Evolutionary conservation across 2,888 invertebrate species (phyloP), one percentile per base, ranked within the genome.

Genomic region (Seira ritae): DNA sequence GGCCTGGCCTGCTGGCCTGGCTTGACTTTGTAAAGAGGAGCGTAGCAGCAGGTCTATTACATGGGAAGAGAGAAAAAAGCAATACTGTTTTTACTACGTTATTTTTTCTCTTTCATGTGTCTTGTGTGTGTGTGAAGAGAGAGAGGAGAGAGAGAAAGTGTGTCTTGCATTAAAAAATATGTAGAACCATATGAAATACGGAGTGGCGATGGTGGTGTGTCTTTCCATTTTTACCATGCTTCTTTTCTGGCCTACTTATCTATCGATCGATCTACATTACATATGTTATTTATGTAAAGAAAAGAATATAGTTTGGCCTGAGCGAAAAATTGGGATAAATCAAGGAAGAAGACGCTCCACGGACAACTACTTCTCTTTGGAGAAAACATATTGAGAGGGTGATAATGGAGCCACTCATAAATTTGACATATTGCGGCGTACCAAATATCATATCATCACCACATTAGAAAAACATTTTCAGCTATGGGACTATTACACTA

Each of bases 181-280:
- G 62, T 62, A 62, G 62, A 62, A 62, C 62, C 62, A 19, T 62
- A 62, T 62, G 62, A 62, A 62, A 62, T 62, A 62, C 62, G 22
- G 62, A 62, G 15, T 62, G 55, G 31, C 31, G 31, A n/a, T 55
- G 55, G 55, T 55, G 22, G 62, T 62, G 62, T 62, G 71, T 23
- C 60, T 60, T 31, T 31, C 37, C 75, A 31, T 75, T 46, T 65
- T 60, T 73, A 66, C 72, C 71, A 72, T 74, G 78, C 78, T 69
- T 81, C 79, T 82, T 85, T 76, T 81, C 50, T 85, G 85, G 62
- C 85, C 85, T 85, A 85, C 85, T 85, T 85, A 83, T 85, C 81
- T 85, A 85, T 85, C 85, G 85, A 85, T 85, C 85, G 83, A 85
- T 85, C 85, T 83, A 77, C 82, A 77, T 84, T 78, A 84, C 74